Evolutionary conservation across 2,797 vertebrate species (phyloP).

Genomic region (Pachyuromys duprasi): DNA sequence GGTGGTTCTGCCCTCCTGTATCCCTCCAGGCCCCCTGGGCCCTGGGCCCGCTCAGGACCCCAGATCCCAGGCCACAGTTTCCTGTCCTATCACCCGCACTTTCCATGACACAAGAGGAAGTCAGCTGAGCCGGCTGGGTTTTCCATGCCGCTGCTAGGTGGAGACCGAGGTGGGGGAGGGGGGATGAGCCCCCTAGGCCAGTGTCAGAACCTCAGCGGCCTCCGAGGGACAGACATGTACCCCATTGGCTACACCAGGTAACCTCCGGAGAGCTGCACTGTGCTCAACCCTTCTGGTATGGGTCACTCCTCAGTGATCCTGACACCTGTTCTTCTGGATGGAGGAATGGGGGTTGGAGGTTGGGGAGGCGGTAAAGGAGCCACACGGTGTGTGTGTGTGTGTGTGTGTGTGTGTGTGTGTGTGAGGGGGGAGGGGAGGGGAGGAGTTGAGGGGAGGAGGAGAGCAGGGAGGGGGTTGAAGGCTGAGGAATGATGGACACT

Average conservation of each 20-base stretch:
- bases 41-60: slow-evolving; percentile 46
- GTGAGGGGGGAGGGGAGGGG: not conserved
- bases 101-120: slow-evolving; percentile 85
- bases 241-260: slow-evolving; percentile 64
- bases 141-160: slow-evolving; percentile 67
- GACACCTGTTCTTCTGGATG: not conserved
- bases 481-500: not conserved
- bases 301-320: not conserved
- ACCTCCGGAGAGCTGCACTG: not conserved
- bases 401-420: too few species aligned
- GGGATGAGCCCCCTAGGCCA: slow-evolving; percentile 12
- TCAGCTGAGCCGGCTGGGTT: slow-evolving; percentile 66
- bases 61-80: slow-evolving; percentile 70
- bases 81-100: slow-evolving; percentile 70
- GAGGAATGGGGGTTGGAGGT: not conserved
- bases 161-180: slow-evolving; percentile 33
- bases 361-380: not conserved
- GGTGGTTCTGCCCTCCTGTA: too few species aligned
- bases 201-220: slow-evolving; percentile 38
- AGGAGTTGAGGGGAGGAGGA: not conserved
- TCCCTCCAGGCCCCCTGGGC: not conserved
- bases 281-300: not conserved
- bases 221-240: not conserved
- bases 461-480: not conserved
- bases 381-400: not conserved